These are phyloP conservation scores for Vidua chalybeata DNA, from an alignment of 2,113 vertebrate species.

Conservation along the genomic window DNA sequence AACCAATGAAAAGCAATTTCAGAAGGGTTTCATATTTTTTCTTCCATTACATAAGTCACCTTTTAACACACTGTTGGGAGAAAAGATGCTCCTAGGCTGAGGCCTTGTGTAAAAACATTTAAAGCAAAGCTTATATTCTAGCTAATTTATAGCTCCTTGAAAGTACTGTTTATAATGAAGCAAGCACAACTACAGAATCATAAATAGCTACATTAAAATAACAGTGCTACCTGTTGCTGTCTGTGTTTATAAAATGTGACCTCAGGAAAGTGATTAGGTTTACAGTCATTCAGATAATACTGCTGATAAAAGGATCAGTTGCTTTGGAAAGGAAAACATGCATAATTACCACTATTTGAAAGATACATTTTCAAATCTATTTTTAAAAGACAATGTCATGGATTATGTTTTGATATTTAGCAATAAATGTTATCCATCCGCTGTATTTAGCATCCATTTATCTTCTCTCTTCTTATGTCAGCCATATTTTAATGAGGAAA, in stretches of 20 bases:
- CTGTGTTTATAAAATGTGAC: not conserved
- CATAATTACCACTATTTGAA: not conserved
- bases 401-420: not conserved
- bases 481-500: not conserved
- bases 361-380: not conserved
- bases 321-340: not conserved
- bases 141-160: not conserved
- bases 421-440: not conserved
- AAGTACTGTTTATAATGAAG: not conserved
- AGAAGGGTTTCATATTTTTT: not conserved
- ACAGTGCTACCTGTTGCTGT: not conserved
- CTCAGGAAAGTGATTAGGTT: not conserved
- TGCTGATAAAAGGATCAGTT: not conserved
- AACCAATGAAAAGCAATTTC: not conserved
- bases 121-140: not conserved
- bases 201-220: not conserved
- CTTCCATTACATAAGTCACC: not conserved
- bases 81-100: not conserved
- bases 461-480: not conserved
- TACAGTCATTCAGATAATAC: not conserved
- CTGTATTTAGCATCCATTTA: not conserved
- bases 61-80: not conserved
- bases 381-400: not conserved
- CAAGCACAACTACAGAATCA: not conserved
- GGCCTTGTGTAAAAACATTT: not conserved